These are phyloP conservation scores for Rhodinocichla rosea DNA, from an alignment of 2,113 vertebrate genomes.

Conservation along the genomic window DNA sequence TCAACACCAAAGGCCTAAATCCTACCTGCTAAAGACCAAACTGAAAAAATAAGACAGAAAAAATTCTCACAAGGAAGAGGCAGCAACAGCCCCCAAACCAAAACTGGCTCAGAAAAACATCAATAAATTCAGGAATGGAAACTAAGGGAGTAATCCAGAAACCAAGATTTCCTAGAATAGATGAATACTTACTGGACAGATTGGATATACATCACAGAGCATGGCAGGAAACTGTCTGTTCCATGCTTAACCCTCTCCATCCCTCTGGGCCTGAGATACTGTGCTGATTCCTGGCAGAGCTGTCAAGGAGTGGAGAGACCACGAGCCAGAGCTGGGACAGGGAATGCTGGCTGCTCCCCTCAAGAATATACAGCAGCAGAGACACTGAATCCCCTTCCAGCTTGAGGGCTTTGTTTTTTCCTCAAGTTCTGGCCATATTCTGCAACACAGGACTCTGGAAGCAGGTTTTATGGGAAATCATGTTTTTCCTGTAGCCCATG, in stretches of 20 bases:
- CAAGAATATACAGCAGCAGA: background rate
- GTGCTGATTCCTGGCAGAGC: background rate
- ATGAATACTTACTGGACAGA: background rate
- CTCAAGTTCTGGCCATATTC: background rate
- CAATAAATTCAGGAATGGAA: background rate
- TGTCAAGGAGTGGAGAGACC: too few species aligned
- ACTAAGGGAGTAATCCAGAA: background rate
- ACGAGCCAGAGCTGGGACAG: background rate
- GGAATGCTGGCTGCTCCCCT: background rate
- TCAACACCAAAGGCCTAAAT: background rate
- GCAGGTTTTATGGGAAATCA: background rate
- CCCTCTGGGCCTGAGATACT: too few species aligned
- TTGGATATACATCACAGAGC: background rate
- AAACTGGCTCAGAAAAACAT: background rate
- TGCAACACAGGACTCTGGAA: background rate
- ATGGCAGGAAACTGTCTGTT: background rate
- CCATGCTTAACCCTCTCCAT: background rate
- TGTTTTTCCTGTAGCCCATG: background rate
- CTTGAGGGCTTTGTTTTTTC: background rate
- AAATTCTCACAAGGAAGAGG: background rate
- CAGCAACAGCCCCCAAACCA: background rate
- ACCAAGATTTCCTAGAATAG: background rate
- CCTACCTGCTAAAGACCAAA: background rate
- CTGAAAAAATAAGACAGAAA: background rate
- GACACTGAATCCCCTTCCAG: accelerated